phyloP scores from a whole-genome alignment of 2,113 vertebrate genomes.

The Siniperca chuatsi region DNA sequence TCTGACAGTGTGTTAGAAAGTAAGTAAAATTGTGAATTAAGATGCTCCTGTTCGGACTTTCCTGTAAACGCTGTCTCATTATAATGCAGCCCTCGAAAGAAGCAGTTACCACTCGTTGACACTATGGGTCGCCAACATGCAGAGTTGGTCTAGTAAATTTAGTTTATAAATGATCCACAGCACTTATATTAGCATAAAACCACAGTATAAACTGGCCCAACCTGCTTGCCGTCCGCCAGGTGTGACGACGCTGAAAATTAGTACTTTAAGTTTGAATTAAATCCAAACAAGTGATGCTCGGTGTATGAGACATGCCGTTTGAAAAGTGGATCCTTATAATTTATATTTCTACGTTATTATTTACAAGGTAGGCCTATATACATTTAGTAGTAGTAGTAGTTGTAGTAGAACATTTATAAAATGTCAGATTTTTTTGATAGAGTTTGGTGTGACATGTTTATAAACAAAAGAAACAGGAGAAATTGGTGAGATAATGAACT shows the following conservation, averaged over 20 bases:
- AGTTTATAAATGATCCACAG: not conserved
- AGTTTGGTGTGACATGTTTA: not conserved
- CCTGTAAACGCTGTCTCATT: not conserved
- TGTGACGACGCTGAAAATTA: not conserved
- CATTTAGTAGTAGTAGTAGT: not conserved
- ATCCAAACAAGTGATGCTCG: not conserved
- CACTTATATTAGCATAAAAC: slow-evolving; percentile 18
- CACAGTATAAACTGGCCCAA: not conserved
- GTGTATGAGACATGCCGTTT: not conserved
- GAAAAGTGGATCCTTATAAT: not conserved
- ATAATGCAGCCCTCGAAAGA: not conserved
- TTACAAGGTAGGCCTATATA: not conserved
- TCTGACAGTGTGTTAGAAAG: not conserved
- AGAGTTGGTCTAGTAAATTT: not conserved
- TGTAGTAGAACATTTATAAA: not conserved
- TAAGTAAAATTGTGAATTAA: not conserved
- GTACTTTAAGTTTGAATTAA: not conserved
- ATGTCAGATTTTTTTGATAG: not conserved
- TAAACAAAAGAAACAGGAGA: not conserved
- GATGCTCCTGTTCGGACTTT: not conserved
- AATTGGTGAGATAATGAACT: not conserved
- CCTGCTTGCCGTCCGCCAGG: not conserved
- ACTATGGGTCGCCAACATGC: not conserved
- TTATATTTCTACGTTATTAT: slow-evolving; percentile 8
- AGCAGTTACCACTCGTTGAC: not conserved